Percentiles rank a stretch among this genome's conserved stretches.
phyloP scores from a whole-genome alignment of 2,797 vertebrate genomes.

The Carduelis carduelis region DNA sequence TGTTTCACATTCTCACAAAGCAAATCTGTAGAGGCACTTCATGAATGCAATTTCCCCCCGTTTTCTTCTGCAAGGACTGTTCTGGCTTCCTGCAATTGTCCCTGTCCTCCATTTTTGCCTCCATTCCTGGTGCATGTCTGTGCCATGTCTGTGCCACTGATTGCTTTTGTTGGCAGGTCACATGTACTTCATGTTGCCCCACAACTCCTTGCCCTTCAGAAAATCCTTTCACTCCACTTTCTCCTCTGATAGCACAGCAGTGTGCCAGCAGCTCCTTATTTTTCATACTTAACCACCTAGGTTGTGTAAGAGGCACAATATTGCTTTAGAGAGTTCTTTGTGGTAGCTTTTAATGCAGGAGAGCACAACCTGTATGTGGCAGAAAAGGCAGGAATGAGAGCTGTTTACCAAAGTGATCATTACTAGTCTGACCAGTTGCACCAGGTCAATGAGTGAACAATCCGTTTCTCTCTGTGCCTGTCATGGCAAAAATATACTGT shows the following conservation, averaged over 20 bases:
- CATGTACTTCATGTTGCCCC: background rate
- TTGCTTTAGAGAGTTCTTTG: background rate
- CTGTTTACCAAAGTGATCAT: background rate
- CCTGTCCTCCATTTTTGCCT: background rate
- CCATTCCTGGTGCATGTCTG: background rate
- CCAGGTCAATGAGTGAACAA: background rate
- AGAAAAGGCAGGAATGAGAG: background rate
- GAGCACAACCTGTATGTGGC: background rate
- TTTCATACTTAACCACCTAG: background rate
- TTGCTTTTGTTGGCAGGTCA: background rate
- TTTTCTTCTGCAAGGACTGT: background rate
- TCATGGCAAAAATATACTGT: background rate
- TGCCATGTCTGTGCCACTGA: background rate
- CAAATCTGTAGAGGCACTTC: background rate
- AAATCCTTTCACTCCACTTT: background rate
- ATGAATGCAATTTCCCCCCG: accelerated
- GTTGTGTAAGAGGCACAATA: background rate
- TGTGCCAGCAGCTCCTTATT: background rate
- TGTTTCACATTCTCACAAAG: background rate
- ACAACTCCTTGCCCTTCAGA: background rate
- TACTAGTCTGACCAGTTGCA: background rate
- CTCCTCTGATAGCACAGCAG: background rate
- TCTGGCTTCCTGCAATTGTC: background rate
- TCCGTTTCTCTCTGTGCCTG: background rate
- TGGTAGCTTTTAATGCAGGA: background rate